phyloP scores from a whole-genome alignment of 1,140 invertebrate species.

The Penaeus vannamei region DNA sequence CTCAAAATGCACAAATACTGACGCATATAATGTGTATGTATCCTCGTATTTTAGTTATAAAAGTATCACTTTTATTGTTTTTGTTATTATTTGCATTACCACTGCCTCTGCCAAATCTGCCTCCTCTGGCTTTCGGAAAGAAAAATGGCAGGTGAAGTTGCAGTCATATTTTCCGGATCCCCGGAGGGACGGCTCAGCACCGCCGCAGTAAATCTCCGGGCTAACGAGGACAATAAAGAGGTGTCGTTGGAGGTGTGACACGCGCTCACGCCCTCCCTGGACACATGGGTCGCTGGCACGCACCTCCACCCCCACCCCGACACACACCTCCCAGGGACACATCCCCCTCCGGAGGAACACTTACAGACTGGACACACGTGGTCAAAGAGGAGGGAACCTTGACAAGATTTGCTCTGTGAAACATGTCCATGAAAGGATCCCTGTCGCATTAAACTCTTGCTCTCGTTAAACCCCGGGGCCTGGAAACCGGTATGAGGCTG shows the following conservation, averaged over 20 bases:
- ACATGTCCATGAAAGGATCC: no score
- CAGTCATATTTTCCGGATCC: no score
- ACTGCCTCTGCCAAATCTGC: no score
- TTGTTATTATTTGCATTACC: constrained; percentile 6
- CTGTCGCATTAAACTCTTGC: no score
- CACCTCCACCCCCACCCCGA: background rate
- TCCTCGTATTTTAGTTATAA: background rate
- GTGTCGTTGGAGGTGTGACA: background rate
- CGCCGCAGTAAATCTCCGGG: no score
- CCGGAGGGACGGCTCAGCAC: no score
- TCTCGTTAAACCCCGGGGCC: no score
- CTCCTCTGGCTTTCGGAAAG: background rate
- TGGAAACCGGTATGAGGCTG: no score
- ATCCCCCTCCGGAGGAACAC: background rate
- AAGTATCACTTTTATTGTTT: background rate
- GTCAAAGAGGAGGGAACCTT: no score
- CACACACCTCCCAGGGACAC: background rate
- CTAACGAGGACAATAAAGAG: no score
- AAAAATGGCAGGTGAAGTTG: background rate
- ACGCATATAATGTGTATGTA: background rate
- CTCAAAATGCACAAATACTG: background rate
- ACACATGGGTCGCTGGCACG: background rate
- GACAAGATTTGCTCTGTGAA: no score
- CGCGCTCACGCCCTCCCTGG: background rate
- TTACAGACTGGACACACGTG: no score